Base-by-base conservation (phyloP, 2,888 invertebrate species). In the Leucophenga maculata region DNA sequence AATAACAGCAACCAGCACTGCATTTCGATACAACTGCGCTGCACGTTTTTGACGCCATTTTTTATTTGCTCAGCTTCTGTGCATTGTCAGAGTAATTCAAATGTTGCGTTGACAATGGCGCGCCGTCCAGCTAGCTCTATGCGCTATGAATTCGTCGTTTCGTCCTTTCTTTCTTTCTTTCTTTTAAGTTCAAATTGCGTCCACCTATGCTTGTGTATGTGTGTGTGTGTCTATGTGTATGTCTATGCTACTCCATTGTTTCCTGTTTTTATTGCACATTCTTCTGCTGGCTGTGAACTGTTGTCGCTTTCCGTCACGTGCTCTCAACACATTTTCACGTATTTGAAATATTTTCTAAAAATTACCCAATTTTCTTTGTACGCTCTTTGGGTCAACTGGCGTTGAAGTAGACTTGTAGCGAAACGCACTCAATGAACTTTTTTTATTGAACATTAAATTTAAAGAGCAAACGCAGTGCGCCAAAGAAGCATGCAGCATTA, bases 341-440 rank as follows among this genome's bases (percentile, higher is more conserved):
- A 75, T 79, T 75, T 81, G 72, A 81, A 83, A 81, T 81, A 84
- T 81, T 81, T 81, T 81, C 73, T 55, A 77, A 84, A 80, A 82
- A 83, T 83, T 78, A 83, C 82, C 80, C 76, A 84, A 83, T 80
- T 77, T 83, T 75, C 73, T 70, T 64, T n/a, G 16, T 48, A 32
- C 18, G 31, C 32, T 14, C 52, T 46, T 16, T 39, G 60, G 18
- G 59, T 59, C 59, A 31, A 18, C 39, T 3, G 16, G 1, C 14
- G 16, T n/a, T 31, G 8, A 13, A 3, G 16, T 4, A 22, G 52
- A 52, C 1, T 8, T 39, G 39, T 39, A 11, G 39, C 3, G 8
- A 39, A 39, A 39, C 11, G 39, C 39, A 39, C 39, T 39, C 39
- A 11, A 39, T 9, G 39, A 6, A 18, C 16, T 4, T 18, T 50